Base-by-base conservation (phyloP, 2,888 invertebrate species). In the Polydrusus pterygomalis region DNA sequence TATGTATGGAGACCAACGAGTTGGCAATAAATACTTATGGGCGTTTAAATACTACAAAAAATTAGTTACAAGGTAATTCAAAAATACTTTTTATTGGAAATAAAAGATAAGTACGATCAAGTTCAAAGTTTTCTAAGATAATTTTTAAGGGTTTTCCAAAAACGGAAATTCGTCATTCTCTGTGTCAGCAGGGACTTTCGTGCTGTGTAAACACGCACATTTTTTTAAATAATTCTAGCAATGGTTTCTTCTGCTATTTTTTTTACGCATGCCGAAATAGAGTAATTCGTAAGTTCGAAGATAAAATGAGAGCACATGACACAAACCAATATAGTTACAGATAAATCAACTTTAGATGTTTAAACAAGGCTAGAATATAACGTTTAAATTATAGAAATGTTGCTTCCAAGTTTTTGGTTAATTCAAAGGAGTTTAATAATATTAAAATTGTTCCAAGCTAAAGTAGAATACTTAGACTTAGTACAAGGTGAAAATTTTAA, bases 1-100 rank as follows among this genome's bases (percentile, higher is more conserved):
- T 47, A 58, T 40, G 65, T 72, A 58, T 45, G 47, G 72, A 58
- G 72, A 65, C 58, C 34, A 47, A 54, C 54, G 65, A 72, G 47
- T 68, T 74, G 74, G 74, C 74, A 74, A 68, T 67, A 51, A 30
- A 68, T 67, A 43, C 43, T 73, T 38, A 74, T 68, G 45, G 74
- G 74, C 74, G 74, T 74, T 68, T 74, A 74, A 74, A 74, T 74
- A 51, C 62, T 73, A 43, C 62, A 74, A 68, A 56, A 56, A 34
- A 56, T 56, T 15, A 15, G 34, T 34, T 56, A 56, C 56, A 56
- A 56, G 56, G 56, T 56, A 56, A 15, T 15, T 56, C 56, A 56
- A 56, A 56, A 56, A 56, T 56, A 56, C 5, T 56, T 56, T 30
- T 56, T 25, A 54, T 7, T 54, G 7, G 13, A 1, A 13, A 47